A percentile compares a stretch with the other conserved stretches of the same genome.
Conservation (phyloP, 2,797 vertebrate species). For the Botia kubotai region DNA sequence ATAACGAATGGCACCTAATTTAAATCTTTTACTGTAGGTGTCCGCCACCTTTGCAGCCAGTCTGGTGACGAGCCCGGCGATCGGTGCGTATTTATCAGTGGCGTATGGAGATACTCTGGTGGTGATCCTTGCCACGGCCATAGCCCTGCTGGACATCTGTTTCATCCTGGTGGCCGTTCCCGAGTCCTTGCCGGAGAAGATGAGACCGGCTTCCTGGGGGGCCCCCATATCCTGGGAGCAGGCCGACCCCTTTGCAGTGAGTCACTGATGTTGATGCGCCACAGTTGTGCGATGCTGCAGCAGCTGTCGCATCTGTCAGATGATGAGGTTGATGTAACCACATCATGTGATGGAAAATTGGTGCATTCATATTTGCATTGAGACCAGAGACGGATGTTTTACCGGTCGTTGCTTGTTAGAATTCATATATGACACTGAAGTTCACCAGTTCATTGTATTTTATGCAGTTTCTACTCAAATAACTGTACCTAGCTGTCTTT, state of each 20-base stretch:
- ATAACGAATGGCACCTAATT: no score
- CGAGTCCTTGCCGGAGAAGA: slow-evolving; percentile 90
- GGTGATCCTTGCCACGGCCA: slow-evolving; percentile 89
- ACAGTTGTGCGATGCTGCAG: neutral
- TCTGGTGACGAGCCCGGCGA: slow-evolving; percentile 91
- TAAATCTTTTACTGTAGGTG: slow-evolving; percentile 73
- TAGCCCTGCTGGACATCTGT: slow-evolving; percentile 89
- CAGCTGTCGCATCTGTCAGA: neutral
- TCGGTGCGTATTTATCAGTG: slow-evolving; percentile 87
- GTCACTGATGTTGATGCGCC: slow-evolving; percentile 54
- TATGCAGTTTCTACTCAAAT: no score
- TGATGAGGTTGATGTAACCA: neutral
- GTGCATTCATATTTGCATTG: no score
- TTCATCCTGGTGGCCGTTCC: slow-evolving; percentile 92
- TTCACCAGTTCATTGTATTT: no score
- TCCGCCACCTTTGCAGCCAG: slow-evolving; percentile 92
- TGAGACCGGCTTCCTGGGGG: slow-evolving; percentile 92
- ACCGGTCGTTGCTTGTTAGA: neutral
- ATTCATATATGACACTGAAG: neutral
- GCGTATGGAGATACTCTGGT: slow-evolving; percentile 88
- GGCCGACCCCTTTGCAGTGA: slow-evolving; percentile 90
- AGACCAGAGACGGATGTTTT: neutral
- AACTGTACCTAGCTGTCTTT: no score
- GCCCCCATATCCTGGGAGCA: slow-evolving; percentile 94
- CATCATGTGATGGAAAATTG: neutral